Percentiles rank a stretch among this genome's conserved stretches.
Conservation (phyloP, 53 echinoderm and acorn worm genomes). For the Patiria pectinifera region DNA sequence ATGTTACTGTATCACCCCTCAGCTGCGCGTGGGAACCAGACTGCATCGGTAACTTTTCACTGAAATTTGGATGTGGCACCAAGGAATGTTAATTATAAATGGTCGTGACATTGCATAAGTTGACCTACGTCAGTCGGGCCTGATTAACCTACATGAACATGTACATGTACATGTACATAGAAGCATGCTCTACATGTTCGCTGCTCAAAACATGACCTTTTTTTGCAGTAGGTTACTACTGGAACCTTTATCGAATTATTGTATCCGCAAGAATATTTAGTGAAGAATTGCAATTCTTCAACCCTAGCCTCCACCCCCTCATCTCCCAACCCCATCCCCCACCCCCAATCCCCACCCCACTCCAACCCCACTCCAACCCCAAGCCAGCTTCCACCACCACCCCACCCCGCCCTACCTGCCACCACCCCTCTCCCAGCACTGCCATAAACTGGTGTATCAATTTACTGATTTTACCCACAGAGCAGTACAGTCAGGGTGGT, state of each 20-base stretch:
- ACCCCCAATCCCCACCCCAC: no score
- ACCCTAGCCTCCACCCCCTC: no score
- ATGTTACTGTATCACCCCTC: background rate
- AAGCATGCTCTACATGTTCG: no score
- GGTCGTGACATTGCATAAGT: constrained; percentile 16
- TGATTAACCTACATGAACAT: background rate
- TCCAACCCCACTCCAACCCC: no score
- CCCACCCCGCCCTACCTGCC: no score
- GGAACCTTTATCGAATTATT: no score
- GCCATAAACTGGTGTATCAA: constrained; percentile 13
- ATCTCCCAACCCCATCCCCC: no score
- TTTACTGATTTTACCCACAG: background rate
- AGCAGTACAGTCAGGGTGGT: constrained; percentile 12
- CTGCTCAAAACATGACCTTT: background rate
- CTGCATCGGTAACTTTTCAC: background rate
- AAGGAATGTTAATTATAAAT: constrained; percentile 31
- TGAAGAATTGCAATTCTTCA: no score
- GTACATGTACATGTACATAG: background rate
- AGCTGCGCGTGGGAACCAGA: background rate
- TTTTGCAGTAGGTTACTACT: background rate
- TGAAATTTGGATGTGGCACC: background rate
- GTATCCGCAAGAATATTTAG: no score
- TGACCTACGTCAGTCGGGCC: background rate
- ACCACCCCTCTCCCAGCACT: background rate
- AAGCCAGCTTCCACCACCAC: no score